Conservation (phyloP, 2,888 invertebrate genomes). For the Leptinotarsa tumamoca region DNA sequence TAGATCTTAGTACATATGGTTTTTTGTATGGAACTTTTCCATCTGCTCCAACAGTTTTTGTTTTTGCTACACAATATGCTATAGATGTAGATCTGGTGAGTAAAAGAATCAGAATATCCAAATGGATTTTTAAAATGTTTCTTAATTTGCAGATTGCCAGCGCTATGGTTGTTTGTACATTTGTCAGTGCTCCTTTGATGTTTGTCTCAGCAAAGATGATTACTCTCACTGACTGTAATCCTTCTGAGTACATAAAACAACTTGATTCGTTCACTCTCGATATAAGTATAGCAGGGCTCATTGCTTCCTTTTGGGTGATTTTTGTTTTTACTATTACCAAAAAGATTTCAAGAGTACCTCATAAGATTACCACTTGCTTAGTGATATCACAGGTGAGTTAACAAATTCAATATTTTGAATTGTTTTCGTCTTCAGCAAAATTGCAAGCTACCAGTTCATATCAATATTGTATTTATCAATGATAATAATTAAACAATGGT, state of each 20-base stretch:
- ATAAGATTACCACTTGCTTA: slow-evolving; percentile 83
- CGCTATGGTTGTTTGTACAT: slow-evolving; percentile 94
- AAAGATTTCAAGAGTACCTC: slow-evolving; percentile 83
- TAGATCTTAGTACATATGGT: slow-evolving; percentile 89
- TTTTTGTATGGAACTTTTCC: slow-evolving; percentile 97
- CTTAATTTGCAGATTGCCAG: slow-evolving; percentile 81
- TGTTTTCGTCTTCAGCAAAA: too few relatives aligned
- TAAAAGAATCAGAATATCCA: slow-evolving; percentile 29
- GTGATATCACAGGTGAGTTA: slow-evolving; percentile 81
- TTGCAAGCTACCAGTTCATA: too few relatives aligned
- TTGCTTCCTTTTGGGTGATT: slow-evolving; percentile 84
- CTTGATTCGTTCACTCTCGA: slow-evolving; percentile 85
- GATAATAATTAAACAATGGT: too few relatives aligned
- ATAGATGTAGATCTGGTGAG: slow-evolving; percentile 87
- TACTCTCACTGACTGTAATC: slow-evolving; percentile 77
- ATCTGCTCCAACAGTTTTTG: slow-evolving; percentile 95
- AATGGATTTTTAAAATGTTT: not conserved
- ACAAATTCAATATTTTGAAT: not conserved
- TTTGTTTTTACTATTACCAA: slow-evolving; percentile 80
- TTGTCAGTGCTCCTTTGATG: slow-evolving; percentile 94
- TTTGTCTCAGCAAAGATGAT: slow-evolving; percentile 95
- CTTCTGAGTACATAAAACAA: slow-evolving; percentile 80
- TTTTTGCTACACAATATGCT: slow-evolving; percentile 90
- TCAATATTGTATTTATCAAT: too few relatives aligned
- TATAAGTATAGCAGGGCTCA: slow-evolving; percentile 82